Conservation (phyloP, 2,113 vertebrate genomes). For the Epinephelus lanceolatus region DNA sequence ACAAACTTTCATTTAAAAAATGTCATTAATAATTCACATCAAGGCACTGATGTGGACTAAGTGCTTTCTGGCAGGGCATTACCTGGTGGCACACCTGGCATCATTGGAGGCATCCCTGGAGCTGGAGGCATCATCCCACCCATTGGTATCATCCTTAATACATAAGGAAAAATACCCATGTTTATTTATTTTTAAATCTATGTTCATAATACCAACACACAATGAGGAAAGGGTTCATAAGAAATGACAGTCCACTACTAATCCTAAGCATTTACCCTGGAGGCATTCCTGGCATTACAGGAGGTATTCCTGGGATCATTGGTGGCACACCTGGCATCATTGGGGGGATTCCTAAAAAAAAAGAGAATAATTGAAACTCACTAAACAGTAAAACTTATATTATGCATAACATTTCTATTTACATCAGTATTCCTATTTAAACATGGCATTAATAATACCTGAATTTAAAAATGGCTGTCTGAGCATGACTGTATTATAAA, state of each 20-base stretch:
- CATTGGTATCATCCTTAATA: constrained; percentile 92
- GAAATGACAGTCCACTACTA: background rate
- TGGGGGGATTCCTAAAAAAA: constrained; percentile 90
- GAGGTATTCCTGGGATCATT: constrained; percentile 93
- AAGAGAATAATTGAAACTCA: background rate
- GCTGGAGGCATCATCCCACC: constrained; percentile 93
- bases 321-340: constrained; percentile 88
- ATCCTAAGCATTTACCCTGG: constrained; percentile 84
- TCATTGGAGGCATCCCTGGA: constrained; percentile 75
- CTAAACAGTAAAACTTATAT: no score
- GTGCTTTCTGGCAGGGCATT: constrained; percentile 5
- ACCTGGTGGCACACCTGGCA: constrained; percentile 73
- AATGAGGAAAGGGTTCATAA: background rate
- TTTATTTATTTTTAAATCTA: background rate
- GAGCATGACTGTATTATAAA: background rate
- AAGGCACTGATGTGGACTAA: background rate
- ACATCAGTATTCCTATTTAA: background rate
- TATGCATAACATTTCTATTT: no score
- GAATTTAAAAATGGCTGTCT: background rate
- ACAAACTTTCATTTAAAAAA: background rate
- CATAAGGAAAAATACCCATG: background rate
- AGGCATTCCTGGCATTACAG: constrained; percentile 92
- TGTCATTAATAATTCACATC: background rate
- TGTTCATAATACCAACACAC: background rate
- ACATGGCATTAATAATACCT: background rate